These are phyloP conservation scores for Takifugu bimaculatus DNA, from an alignment of 2,113 vertebrate species.

Conservation along the genomic window DNA sequence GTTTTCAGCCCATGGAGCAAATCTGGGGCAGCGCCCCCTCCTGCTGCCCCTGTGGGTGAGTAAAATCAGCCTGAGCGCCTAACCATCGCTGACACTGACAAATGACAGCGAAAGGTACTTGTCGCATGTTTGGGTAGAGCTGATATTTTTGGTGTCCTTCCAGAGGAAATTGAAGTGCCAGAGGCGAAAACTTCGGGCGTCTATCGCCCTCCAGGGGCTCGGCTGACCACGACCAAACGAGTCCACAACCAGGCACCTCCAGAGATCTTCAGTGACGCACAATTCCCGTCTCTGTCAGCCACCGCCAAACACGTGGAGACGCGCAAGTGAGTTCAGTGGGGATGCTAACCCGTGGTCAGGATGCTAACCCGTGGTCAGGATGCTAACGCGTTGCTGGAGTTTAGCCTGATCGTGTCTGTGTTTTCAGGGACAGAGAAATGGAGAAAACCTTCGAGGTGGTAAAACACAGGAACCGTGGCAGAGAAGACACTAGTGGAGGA, in stretches of 20 bases:
- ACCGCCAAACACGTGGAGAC: conserved; percentile 95
- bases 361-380: no score
- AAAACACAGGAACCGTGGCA: conserved; percentile 93
- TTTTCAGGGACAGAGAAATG: conserved; percentile 92
- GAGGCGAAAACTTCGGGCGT: conserved; percentile 86
- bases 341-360: no score
- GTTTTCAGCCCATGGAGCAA: conserved; percentile 96
- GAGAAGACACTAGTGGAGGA: conserved; percentile 83
- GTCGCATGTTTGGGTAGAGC: no score
- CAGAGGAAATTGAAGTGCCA: conserved; percentile 77
- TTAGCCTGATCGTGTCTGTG: background rate
- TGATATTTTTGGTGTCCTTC: conserved; percentile 10
- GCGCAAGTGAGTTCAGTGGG: conserved; percentile 81
- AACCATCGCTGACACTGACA: no score
- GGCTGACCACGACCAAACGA: conserved; percentile 76
- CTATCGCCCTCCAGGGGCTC: conserved; percentile 92
- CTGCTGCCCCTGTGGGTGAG: conserved; percentile 81
- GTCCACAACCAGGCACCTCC: conserved; percentile 84
- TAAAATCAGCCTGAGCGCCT: no score
- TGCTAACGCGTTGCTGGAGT: background rate
- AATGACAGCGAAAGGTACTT: no score
- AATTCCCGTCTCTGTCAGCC: conserved; percentile 92
- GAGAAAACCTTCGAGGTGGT: conserved; percentile 99
- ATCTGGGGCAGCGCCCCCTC: conserved; percentile 73
- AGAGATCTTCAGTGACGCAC: conserved; percentile 91